A percentile compares a stretch with the other conserved stretches of the same genome.
Evolutionary conservation across 1,140 invertebrate genomes (phyloP).

Genomic region (Drosophila nigromelanica): DNA sequence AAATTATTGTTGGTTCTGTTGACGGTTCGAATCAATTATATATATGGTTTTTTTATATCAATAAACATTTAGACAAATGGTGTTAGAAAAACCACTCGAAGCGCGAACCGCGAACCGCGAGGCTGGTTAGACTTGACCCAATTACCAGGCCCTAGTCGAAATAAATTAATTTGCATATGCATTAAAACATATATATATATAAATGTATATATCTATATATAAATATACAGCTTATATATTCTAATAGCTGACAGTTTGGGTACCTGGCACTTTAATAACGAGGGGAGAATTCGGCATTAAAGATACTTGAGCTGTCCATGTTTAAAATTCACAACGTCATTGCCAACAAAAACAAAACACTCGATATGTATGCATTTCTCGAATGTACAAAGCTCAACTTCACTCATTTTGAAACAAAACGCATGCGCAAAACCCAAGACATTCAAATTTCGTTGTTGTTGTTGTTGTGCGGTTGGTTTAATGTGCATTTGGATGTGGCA

Average conservation of each 20-base stretch:
- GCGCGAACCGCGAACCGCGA: conserved; percentile 18
- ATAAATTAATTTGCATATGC: conserved; percentile 16
- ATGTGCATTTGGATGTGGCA: conserved; percentile 15
- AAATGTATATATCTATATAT: conserved; percentile 34
- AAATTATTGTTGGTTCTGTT: too few relatives aligned
- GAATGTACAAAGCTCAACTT: conserved; percentile 30
- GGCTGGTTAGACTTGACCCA: conserved; percentile 71
- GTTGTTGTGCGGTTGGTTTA: not conserved
- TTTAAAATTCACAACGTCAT: conserved; percentile 68
- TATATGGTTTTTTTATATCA: too few relatives aligned
- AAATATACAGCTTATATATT: conserved; percentile 13
- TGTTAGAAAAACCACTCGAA: conserved; percentile 2
- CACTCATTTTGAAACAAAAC: conserved; percentile 60
- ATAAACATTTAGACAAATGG: too few relatives aligned
- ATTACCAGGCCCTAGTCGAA: conserved; percentile 41
- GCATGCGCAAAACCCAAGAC: conserved; percentile 30
- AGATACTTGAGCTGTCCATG: conserved; percentile 12
- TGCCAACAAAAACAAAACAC: conserved; percentile 27
- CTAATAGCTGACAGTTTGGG: conserved; percentile 6
- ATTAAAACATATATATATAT: not conserved
- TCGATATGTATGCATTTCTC: conserved; percentile 58
- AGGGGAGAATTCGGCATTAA: conserved; percentile 15
- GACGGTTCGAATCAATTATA: too few relatives aligned
- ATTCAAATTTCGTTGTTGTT: not conserved
- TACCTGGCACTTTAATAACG: conserved; percentile 10